Percentiles rank a stretch among this genome's conserved stretches.
Evolutionary conservation across 2,113 vertebrate species (phyloP).

Genomic region (Lasiurus cinereus): DNA sequence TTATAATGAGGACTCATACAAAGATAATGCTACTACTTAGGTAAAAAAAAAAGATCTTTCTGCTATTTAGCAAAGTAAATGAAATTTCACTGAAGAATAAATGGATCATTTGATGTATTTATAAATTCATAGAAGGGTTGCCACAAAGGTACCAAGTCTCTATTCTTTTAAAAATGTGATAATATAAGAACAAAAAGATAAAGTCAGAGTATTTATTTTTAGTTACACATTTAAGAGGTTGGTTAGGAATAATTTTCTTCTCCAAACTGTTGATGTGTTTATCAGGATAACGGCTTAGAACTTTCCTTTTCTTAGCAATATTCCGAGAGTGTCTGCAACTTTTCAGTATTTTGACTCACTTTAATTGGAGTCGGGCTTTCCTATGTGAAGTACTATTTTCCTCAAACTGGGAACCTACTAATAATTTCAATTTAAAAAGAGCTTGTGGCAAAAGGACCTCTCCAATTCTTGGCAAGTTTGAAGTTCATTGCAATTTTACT

Average conservation of each 20-base stretch:
- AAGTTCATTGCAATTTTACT: slow-evolving; percentile 87
- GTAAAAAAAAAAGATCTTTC: neutral
- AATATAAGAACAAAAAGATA: slow-evolving; percentile 40
- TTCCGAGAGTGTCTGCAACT: slow-evolving; percentile 74
- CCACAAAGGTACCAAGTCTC: neutral
- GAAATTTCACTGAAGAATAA: neutral
- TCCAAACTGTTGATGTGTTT: slow-evolving; percentile 37
- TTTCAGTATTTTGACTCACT: slow-evolving; percentile 82
- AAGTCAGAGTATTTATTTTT: slow-evolving; percentile 52
- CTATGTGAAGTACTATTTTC: slow-evolving; percentile 86
- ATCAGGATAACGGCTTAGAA: neutral
- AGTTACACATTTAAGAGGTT: slow-evolving; percentile 17
- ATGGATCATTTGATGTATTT: slow-evolving; percentile 7
- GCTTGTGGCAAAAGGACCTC: slow-evolving; percentile 85
- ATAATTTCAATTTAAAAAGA: slow-evolving; percentile 85
- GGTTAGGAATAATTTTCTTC: slow-evolving; percentile 3
- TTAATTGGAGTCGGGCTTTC: slow-evolving; percentile 85
- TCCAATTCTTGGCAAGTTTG: slow-evolving; percentile 84
- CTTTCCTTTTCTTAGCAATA: slow-evolving; percentile 72
- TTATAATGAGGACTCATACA: slow-evolving; percentile 6
- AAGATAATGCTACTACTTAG: neutral
- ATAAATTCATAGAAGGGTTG: neutral
- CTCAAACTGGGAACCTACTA: slow-evolving; percentile 83
- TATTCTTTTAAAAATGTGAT: slow-evolving; percentile 51
- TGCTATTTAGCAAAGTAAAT: slow-evolving; percentile 40